Evolutionary conservation across 2,797 vertebrate genomes (phyloP).

Genomic region (Chrysocyon brachyurus): DNA sequence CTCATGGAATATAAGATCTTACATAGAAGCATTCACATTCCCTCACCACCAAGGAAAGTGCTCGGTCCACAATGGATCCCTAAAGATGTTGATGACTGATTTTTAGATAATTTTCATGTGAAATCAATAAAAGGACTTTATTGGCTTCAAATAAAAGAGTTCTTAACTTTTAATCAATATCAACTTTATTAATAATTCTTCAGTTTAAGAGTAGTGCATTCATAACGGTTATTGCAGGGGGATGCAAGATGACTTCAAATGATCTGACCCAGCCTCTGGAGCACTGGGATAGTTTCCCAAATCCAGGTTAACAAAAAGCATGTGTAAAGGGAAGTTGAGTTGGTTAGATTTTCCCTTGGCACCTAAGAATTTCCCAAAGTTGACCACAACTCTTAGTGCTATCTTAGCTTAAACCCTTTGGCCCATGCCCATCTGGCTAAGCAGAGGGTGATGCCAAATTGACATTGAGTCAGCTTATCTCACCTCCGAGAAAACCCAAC

Average conservation of each 20-base stretch:
- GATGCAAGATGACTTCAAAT: background rate
- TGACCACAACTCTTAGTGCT: background rate
- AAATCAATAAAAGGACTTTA: background rate
- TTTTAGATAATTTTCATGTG: slow-evolving; percentile 25
- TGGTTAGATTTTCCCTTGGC: background rate
- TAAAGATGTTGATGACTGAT: background rate
- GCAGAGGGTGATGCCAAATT: background rate
- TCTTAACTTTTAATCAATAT: background rate
- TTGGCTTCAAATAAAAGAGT: background rate
- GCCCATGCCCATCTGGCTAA: background rate
- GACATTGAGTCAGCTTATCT: background rate
- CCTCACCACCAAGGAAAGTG: background rate
- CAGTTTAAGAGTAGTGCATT: background rate
- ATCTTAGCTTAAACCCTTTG: background rate
- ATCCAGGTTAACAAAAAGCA: background rate
- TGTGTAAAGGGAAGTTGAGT: background rate
- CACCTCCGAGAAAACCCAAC: background rate
- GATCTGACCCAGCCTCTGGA: background rate
- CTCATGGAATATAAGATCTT: background rate
- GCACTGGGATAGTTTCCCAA: background rate
- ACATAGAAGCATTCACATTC: background rate
- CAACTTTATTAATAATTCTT: background rate
- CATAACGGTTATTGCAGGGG: background rate
- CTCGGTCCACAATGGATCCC: background rate
- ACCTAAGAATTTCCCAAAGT: background rate